Conservation (phyloP, 2,797 vertebrate species). For the Neomorphus geoffroyi region DNA sequence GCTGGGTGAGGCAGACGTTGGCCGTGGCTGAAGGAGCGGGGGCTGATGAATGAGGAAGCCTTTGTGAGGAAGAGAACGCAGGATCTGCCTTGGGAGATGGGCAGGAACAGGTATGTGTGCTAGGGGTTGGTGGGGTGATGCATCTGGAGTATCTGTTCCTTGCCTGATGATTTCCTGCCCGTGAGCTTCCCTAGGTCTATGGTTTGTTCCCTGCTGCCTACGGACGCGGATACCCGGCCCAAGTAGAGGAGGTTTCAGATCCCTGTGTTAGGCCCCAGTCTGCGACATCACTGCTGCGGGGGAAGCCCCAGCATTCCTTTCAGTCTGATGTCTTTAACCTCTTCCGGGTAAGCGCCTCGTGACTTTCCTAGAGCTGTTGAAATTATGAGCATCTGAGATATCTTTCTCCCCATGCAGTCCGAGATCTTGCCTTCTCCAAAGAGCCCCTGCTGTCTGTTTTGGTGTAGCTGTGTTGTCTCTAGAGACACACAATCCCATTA, state of each 20-base stretch:
- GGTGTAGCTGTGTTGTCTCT: not conserved
- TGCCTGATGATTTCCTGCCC: not conserved
- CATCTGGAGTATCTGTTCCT: not conserved
- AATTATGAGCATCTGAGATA: not conserved
- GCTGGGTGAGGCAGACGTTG: not conserved
- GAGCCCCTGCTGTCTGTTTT: not conserved
- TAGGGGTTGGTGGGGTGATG: not conserved
- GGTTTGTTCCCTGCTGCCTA: conserved; percentile 46
- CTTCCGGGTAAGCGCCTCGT: conserved; percentile 13
- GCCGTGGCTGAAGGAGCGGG: not conserved
- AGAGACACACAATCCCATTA: not conserved
- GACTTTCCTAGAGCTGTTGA: not conserved
- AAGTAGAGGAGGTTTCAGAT: conserved; percentile 42
- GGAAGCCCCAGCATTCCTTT: not conserved
- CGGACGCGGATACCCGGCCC: conserved; percentile 36
- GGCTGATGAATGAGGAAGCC: not conserved
- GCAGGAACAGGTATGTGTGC: not conserved
- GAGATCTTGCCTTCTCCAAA: not conserved
- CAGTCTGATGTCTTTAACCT: conserved; percentile 53
- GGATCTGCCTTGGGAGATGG: not conserved
- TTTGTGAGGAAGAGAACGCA: not conserved
- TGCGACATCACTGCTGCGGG: not conserved
- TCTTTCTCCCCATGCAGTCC: not conserved
- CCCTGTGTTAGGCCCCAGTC: not conserved
- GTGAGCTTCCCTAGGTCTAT: conserved; percentile 46